Conservation (phyloP, 2,113 vertebrate genomes). For the Aldabrachelys gigantea region DNA sequence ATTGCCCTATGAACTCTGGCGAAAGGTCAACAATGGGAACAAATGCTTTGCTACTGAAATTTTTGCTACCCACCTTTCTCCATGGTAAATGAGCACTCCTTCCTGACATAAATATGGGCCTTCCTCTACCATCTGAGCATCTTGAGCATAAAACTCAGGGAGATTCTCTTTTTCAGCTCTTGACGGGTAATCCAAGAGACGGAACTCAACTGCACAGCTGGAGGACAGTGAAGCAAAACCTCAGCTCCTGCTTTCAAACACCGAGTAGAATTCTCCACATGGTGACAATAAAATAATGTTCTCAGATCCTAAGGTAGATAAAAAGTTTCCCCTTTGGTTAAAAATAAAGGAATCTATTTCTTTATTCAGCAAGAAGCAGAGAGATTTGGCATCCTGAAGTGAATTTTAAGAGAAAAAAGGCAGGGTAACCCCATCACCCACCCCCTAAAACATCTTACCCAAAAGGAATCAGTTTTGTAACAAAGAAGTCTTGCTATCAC, state of each 20-base stretch:
- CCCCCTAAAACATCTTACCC: background rate
- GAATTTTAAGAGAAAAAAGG: background rate
- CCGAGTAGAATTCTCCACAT: background rate
- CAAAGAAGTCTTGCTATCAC: too few relatives aligned
- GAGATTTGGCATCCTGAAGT: background rate
- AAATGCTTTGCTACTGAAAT: background rate
- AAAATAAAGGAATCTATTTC: background rate
- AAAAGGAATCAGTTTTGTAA: background rate
- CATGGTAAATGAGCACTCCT: background rate
- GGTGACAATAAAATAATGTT: background rate
- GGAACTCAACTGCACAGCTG: background rate
- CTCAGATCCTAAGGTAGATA: background rate
- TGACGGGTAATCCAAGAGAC: background rate
- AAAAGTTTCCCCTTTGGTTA: background rate
- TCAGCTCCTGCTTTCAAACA: background rate
- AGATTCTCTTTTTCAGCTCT: background rate
- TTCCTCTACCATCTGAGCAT: background rate
- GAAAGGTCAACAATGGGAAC: background rate
- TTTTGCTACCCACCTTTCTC: background rate
- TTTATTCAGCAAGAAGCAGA: background rate
- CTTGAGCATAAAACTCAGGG: background rate
- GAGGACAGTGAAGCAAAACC: background rate
- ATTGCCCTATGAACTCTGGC: too few relatives aligned
- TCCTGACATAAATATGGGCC: background rate
- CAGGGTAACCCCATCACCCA: background rate